Evolutionary conservation across 2,113 vertebrate genomes (phyloP), one percentile per base, ranked within the genome.

Genomic region (Chascanopsetta lugubris): DNA sequence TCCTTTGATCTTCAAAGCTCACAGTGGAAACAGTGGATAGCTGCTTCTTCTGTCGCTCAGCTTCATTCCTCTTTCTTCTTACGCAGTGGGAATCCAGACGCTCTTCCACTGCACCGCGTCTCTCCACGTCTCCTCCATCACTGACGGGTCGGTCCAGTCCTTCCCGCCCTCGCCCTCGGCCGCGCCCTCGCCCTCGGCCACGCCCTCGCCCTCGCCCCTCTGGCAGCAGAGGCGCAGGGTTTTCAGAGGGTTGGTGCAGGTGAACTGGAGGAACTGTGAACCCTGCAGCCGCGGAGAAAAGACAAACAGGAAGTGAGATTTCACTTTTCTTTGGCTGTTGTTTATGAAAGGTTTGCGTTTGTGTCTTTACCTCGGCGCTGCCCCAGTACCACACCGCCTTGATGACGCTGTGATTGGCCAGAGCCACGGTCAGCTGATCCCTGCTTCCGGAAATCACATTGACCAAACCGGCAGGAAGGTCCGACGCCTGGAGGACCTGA

Each of bases 371-470:
- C 94, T 95, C 88, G 40, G 86, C 83, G 8, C 91, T 94, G 46
- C 95, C 95, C 64, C 96, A 97, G 82, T 96, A 96, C 95, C 95
- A 97, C 72, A 97, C 67, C 56, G 94, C 93, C 77, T 94, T 95
- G 66, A 96, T 69, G 17, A 94, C 94, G 38, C 94, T 95, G 88
- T 97, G 95, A 83, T 94, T 90, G 48, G 94, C 94, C 65, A 97
- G 84, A 61, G 91, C 93, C 38, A 79, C 92, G 0, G 94, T 94
- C 79, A 96, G 86, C 80, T 94, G 92, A 75, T 96, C 93, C 12
- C 46, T 86, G 8, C 82, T 82, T 49, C 95, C 95, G 0, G 93
- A 92, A 6, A 97, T 77, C 53, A 97, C 78, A 32, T 90, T 97
- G 22, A 96, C 94, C 27, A 97, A 79, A 24, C 95, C 95, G 2